Evolutionary conservation across 2,888 invertebrate genomes (phyloP).

Genomic region (Peribatodes rhomboidaria): DNA sequence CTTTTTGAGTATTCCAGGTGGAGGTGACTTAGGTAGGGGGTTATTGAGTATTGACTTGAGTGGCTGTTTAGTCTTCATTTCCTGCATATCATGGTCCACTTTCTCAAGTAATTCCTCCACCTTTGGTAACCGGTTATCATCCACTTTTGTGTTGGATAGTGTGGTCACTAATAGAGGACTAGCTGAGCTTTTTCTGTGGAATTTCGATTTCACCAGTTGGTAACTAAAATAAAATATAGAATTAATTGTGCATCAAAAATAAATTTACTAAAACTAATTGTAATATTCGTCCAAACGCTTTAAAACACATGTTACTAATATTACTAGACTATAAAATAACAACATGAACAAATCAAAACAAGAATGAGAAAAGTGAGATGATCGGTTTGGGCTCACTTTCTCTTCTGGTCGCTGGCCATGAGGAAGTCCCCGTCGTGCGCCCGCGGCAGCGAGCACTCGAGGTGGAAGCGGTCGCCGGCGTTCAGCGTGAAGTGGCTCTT

Average conservation of each 20-base stretch:
- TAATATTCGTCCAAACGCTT: neutral
- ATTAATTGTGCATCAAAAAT: neutral
- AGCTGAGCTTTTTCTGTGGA: slow-evolving; percentile 70
- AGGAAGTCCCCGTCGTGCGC: slow-evolving; percentile 80
- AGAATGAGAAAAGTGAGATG: neutral
- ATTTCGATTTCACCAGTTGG: slow-evolving; percentile 73
- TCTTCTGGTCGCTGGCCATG: slow-evolving; percentile 75
- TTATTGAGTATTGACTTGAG: slow-evolving; percentile 83
- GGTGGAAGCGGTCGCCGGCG: slow-evolving; percentile 65
- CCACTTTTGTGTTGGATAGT: slow-evolving; percentile 75
- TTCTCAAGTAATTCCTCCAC: slow-evolving; percentile 81
- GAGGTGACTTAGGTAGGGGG: slow-evolving; percentile 71
- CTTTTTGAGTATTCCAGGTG: slow-evolving; percentile 79
- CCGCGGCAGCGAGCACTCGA: slow-evolving; percentile 75
- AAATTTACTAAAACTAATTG: neutral
- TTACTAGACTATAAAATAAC: neutral
- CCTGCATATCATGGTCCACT: slow-evolving; percentile 79
- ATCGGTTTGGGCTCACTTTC: slow-evolving; percentile 60
- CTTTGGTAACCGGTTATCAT: slow-evolving; percentile 76
- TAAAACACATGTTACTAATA: neutral
- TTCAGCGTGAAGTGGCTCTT: slow-evolving; percentile 79
- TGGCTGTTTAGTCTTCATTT: slow-evolving; percentile 74
- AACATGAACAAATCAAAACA: neutral
- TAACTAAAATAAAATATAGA: slow-evolving; percentile 60
- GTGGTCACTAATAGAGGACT: slow-evolving; percentile 74